Evolutionary conservation across 2,113 vertebrate species (phyloP).

Genomic region (Aleadryas rufinucha): DNA sequence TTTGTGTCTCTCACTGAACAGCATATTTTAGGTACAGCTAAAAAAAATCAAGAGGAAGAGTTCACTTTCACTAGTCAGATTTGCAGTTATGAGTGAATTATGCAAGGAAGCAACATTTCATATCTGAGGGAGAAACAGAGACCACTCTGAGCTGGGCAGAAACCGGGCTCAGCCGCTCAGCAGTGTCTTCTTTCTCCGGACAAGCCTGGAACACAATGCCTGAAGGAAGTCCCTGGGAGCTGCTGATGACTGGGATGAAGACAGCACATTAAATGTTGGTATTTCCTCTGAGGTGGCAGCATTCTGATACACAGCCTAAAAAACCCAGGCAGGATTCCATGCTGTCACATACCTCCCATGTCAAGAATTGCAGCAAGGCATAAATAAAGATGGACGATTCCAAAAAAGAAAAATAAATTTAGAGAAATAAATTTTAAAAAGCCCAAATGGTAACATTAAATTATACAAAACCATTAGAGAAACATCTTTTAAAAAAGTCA

Average conservation of each 20-base stretch:
- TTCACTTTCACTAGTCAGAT: not conserved
- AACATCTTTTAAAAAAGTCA: not conserved
- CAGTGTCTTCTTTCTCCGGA: accelerated
- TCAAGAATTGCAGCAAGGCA: not conserved
- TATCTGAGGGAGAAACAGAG: not conserved
- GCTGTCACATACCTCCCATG: not conserved
- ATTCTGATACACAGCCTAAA: not conserved
- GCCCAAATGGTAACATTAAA: not conserved
- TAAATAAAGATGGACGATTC: not conserved
- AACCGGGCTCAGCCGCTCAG: accelerated
- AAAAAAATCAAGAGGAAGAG: not conserved
- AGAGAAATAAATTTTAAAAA: not conserved
- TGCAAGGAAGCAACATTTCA: not conserved
- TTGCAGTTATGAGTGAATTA: accelerated
- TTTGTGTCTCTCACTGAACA: not conserved
- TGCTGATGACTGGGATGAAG: not conserved
- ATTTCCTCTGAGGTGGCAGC: not conserved
- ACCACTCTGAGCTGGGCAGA: not conserved
- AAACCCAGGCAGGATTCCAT: not conserved
- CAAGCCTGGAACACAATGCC: not conserved
- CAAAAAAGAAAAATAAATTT: not conserved
- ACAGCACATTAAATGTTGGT: not conserved
- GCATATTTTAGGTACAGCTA: not conserved
- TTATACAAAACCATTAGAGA: not conserved
- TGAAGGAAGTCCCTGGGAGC: not conserved